Evolutionary conservation across 2,888 invertebrate genomes (phyloP), one percentile per base, ranked within the genome.

Genomic region (Melolontha melolontha): DNA sequence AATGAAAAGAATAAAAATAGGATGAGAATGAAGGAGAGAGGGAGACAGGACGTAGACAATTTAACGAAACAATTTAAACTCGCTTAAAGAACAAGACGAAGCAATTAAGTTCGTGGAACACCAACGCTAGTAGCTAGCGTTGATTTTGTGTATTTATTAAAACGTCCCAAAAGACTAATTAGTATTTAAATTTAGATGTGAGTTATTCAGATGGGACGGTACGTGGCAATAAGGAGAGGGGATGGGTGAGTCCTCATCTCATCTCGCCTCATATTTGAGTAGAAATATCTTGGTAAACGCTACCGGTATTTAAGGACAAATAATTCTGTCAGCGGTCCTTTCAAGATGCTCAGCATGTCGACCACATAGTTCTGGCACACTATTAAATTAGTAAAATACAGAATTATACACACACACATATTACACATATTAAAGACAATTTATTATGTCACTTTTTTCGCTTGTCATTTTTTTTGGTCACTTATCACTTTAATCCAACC

Each of bases 221-320:
- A 50, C 42, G 42, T 14, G 22, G 5, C 40, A 41, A 6, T 51
- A 51, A 11, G 40, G 27, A 17, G 41, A 41, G 17, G 39, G 40
- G 34, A 34, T 34, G 34, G 6, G 34, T 34, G 8, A 34, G 34
- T 34, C 7, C 34, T 34, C 50, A 16, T 63, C 63, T 12, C 49
- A 16, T 49, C 54, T 44, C 54, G 22, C 16, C 50, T 64, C 64
- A 64, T 64, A 64, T 50, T 29, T 50, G 50, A 22, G 34, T n/a
- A 22, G 12, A 39, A 55, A 66, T 55, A 66, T 66, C 59, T 57
- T 42, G 49, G 64, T 68, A 73, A 71, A 73, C 71, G 68, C 62
- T 70, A 71, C 70, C 70, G 71, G 73, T 74, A 72, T 75, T 75
- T 75, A 75, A 70, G 72, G 74, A 71, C 68, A 69, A 71, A 74